phyloP scores from a whole-genome alignment of 2,888 invertebrate genomes.

The Acheta domesticus region DNA sequence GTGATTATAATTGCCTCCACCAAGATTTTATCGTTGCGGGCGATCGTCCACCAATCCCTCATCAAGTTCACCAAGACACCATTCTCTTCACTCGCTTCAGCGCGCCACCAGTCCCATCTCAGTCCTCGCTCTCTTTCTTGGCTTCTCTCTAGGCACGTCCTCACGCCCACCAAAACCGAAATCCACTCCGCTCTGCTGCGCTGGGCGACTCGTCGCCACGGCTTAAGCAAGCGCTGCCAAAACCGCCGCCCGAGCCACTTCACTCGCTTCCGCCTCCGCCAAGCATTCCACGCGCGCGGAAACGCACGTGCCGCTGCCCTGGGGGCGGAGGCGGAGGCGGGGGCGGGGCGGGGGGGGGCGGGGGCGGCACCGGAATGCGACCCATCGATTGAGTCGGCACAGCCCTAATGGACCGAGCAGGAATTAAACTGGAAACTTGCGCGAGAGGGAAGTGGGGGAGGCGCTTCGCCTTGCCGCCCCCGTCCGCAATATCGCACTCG shows the following conservation, averaged over 20 bases:
- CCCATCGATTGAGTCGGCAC: slow-evolving; percentile 1
- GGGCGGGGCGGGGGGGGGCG: neutral
- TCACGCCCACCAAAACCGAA: neutral
- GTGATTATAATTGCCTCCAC: too few relatives aligned
- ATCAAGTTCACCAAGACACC: too few relatives aligned
- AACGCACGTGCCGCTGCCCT: neutral
- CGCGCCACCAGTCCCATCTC: too few relatives aligned
- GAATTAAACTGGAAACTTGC: slow-evolving; percentile 11
- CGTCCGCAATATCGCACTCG: too few relatives aligned
- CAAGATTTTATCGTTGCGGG: too few relatives aligned
- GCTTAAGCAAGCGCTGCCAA: too few relatives aligned
- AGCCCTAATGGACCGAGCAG: slow-evolving; percentile 4
- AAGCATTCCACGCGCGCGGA: neutral
- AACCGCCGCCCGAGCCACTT: too few relatives aligned
- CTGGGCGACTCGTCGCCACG: too few relatives aligned
- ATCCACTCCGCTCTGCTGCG: neutral
- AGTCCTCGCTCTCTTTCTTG: neutral
- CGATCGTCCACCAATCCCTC: too few relatives aligned
- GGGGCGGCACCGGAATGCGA: neutral
- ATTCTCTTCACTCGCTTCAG: too few relatives aligned
- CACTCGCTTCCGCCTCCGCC: neutral
- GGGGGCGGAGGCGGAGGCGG: neutral
- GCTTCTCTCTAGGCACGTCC: neutral
- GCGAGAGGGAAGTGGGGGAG: neutral
- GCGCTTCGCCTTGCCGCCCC: too few relatives aligned